Evolutionary conservation across 2,888 invertebrate genomes (phyloP), one percentile per base, ranked within the genome.

Genomic region (Melanotus villosus): DNA sequence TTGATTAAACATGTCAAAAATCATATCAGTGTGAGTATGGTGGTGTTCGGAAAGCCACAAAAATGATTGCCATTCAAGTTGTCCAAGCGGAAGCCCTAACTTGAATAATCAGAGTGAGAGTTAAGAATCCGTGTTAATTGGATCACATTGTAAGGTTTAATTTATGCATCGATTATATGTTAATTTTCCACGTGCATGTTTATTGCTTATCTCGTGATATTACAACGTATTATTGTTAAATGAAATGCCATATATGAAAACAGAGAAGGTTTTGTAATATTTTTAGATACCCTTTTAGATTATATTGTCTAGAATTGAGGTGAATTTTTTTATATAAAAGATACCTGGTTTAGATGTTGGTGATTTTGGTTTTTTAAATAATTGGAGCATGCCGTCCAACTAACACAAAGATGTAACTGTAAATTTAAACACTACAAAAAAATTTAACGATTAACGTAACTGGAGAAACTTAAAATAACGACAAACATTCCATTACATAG

Each of bases 41-140:
- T 56, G 56, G n/a, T 52, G 52, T 32, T 26, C 32, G 18, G 36
- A 56, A 54, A 56, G 36, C 56, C 56, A 36, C 56, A 56, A 56
- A 56, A 56, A 36, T 56, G 56, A 38, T 12, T 56, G 56, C 38
- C 21, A 56, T 56, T 56, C 56, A 38, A 38, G 32, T 16, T 38
- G 56, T 12, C 38, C 36, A 38, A 56, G 32, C 19, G 56, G 36
- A 56, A 56, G 36, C 56, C 56, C n/a, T 32, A 52, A 1, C 14
- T 2, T 12, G 16, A n/a, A 26, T n/a, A 50, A 52, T 52, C 32
- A 18, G 23, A 47, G 47, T 32, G 23, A 52, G 52, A 52, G 52
- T 19, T 56, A 19, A 36, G 32, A 38, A 21, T 14, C 36, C 5
- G 5, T 56, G 38, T 16, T 21, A 56, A 56, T 56, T 56, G 16